Evolutionary conservation across 2,888 invertebrate genomes (phyloP), one percentile per base, ranked within the genome.

Genomic region (Melieria picta): DNA sequence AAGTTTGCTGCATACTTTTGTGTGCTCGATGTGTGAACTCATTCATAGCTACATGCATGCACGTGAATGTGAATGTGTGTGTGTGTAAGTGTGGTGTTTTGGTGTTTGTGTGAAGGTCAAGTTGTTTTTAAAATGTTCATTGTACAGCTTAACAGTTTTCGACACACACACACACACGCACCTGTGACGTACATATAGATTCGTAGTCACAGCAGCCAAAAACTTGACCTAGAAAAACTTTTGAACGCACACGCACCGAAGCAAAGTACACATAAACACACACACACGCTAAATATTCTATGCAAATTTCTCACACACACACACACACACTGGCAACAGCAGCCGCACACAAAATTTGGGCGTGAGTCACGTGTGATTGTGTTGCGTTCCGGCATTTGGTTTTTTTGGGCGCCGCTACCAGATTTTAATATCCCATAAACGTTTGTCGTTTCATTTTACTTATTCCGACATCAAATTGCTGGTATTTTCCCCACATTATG

Each of bases 141-240:
- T 64, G 63, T 42, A 65, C 65, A 50, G 58, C 65, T 65, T 69
- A 63, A 63, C 56, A 42, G 7, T 69, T 56, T 69, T 63, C 47
- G 61, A 67, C 60, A 48, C 6, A 13, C 66, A 57, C 66, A 42
- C 57, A 58, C 66, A 30, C 42, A 55, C 13, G 10, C 46, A 46
- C 55, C 4, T 11, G 16, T 52, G 52, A 5, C 13, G 30, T 50
- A 50, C 11, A 50, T 50, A 11, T 50, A 11, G 7, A 11, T 50
- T 52, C 13, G 52, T 52, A 50, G 30, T 30, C 30, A 30, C 30
- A 30, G 30, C 30, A 30, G 30, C 30, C 30, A 30, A 30, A 67
- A 67, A 69, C 69, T 69, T 69, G 69, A 69, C 69, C 69, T 63
- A 69, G 48, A 69, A 69, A 69, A 69, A 69, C 52, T 46, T 69